Percentiles rank a stretch among this genome's conserved stretches.
phyloP scores from a whole-genome alignment of 2,888 invertebrate species.

The Cataglyphis rosenhaueri region DNA sequence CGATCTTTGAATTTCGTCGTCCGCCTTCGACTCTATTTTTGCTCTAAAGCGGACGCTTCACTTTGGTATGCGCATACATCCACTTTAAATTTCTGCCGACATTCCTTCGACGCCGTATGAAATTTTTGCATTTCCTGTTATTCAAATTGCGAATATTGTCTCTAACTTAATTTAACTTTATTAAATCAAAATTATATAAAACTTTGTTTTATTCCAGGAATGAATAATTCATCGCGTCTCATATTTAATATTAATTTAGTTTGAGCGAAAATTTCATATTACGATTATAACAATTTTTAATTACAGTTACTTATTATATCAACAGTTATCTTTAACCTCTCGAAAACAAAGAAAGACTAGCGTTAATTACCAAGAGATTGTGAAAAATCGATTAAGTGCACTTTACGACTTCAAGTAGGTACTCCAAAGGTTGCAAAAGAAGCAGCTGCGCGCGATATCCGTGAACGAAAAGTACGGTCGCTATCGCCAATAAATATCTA shows the following conservation, averaged over 20 bases:
- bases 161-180: not conserved
- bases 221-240: not conserved
- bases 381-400: constrained; percentile 16
- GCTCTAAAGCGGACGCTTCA: constrained; percentile 33
- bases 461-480: constrained; percentile 34
- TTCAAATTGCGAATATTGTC: not conserved
- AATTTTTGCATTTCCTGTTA: not conserved
- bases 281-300: not conserved
- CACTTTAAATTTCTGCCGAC: constrained; percentile 17
- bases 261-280: not conserved
- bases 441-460: constrained; percentile 39
- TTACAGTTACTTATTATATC: not conserved
- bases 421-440: constrained; percentile 7
- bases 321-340: not conserved
- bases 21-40: constrained; percentile 69
- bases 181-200: not conserved
- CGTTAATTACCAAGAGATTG: not conserved
- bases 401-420: constrained; percentile 28
- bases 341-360: not conserved
- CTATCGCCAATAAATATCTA: constrained; percentile 48
- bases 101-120: not conserved
- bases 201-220: not conserved
- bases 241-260: not conserved
- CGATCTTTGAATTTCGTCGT: constrained; percentile 60
- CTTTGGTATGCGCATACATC: constrained; percentile 10